Percentiles rank a stretch among this genome's conserved stretches.
Conservation (phyloP, 2,888 invertebrate genomes). For the Drepana falcataria region DNA sequence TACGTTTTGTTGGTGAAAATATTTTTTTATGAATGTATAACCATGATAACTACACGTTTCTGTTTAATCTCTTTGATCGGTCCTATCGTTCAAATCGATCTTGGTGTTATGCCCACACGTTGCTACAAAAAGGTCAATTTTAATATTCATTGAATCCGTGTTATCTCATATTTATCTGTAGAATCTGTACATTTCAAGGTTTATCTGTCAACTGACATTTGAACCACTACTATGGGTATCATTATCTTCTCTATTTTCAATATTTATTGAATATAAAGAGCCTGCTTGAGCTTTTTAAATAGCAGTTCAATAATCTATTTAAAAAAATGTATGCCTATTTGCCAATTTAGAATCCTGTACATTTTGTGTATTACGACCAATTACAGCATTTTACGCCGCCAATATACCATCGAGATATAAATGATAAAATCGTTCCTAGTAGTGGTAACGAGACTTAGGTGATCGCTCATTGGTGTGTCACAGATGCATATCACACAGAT, state of each 20-base stretch:
- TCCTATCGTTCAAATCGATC: not conserved
- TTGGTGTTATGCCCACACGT: constrained; percentile 3
- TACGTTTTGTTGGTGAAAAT: too few relatives aligned
- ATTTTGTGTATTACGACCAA: too few relatives aligned
- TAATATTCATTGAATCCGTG: constrained; percentile 25
- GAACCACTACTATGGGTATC: constrained; percentile 6
- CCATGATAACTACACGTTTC: not conserved
- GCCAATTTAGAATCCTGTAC: too few relatives aligned
- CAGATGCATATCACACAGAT: constrained; percentile 65
- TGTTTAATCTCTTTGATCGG: not conserved
- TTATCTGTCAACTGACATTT: constrained; percentile 29
- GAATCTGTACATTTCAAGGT: constrained; percentile 37
- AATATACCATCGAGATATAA: constrained; percentile 20
- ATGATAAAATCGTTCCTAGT: constrained; percentile 18
- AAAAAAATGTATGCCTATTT: too few relatives aligned
- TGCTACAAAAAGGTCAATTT: constrained; percentile 18
- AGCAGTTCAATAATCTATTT: too few relatives aligned
- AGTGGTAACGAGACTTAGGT: constrained; percentile 38
- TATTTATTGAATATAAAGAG: too few relatives aligned
- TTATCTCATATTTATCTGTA: constrained; percentile 24
- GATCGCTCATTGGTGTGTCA: constrained; percentile 67
- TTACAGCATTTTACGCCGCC: not conserved
- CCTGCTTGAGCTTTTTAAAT: too few relatives aligned
- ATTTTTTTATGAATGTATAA: too few relatives aligned
- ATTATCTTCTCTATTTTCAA: too few relatives aligned